phyloP scores from a whole-genome alignment of 2,888 invertebrate genomes.

The Tenthredo notha region DNA sequence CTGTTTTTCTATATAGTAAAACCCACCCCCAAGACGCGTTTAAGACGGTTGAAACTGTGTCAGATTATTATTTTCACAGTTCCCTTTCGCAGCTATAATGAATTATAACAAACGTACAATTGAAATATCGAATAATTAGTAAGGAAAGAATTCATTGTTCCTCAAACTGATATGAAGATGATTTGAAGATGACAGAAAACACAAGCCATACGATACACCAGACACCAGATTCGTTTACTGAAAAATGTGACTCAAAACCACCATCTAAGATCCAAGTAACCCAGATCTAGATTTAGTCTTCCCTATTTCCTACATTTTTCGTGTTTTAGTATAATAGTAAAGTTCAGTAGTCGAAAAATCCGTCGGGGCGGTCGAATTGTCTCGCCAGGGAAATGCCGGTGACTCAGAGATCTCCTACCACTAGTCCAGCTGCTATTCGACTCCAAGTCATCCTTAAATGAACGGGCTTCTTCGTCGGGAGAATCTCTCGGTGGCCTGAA shows the following conservation, averaged over 20 bases:
- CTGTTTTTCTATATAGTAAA: conserved; percentile 1
- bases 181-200: background rate
- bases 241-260: conserved; percentile 25
- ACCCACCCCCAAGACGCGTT: conserved; percentile 3
- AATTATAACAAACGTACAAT: background rate
- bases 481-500: background rate
- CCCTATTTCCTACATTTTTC: conserved; percentile 21
- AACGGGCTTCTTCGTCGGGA: background rate
- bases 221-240: conserved; percentile 7
- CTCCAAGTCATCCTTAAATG: conserved; percentile 40
- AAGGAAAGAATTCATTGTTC: background rate
- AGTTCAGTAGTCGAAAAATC: conserved; percentile 32
- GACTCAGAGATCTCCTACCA: conserved; percentile 36
- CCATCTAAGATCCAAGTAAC: conserved; percentile 3
- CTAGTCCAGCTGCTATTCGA: conserved; percentile 22
- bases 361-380: conserved; percentile 43
- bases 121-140: background rate
- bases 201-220: conserved; percentile 1
- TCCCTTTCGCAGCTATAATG: background rate
- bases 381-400: conserved; percentile 49
- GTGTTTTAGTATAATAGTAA: conserved; percentile 5
- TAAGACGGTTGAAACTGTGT: background rate
- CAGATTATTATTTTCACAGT: background rate
- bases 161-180: background rate
- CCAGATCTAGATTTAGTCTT: conserved; percentile 10